Conservation (phyloP, 2,797 vertebrate genomes). For the Falco naumanni region DNA sequence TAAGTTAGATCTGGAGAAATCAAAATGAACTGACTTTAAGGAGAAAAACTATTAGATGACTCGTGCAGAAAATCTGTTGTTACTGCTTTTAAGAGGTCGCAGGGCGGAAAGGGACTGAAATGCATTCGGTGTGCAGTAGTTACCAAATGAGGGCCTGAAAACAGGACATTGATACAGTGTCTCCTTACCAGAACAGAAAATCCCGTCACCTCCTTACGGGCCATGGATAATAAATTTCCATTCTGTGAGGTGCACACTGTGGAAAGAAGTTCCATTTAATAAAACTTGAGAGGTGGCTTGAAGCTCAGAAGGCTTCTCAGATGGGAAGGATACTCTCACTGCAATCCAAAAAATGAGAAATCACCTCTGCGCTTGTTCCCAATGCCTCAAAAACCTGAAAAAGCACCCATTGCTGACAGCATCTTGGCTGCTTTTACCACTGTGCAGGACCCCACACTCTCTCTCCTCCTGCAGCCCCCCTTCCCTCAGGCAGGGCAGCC, state of each 20-base stretch:
- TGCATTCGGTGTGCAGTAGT: background rate
- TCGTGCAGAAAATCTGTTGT: background rate
- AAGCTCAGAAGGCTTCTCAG: background rate
- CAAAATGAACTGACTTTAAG: background rate
- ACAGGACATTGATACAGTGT: no score
- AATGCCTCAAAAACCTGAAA: background rate
- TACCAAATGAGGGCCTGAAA: background rate
- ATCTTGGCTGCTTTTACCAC: background rate
- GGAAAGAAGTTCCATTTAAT: background rate
- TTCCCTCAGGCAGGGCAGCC: no score
- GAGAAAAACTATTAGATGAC: background rate
- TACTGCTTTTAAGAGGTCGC: background rate
- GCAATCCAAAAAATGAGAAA: background rate
- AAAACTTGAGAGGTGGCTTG: background rate
- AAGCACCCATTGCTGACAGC: background rate
- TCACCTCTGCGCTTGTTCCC: background rate
- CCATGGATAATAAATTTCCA: background rate
- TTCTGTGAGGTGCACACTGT: background rate
- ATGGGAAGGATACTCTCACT: background rate
- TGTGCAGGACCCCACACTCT: accelerated
- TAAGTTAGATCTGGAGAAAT: background rate
- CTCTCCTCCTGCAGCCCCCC: background rate
- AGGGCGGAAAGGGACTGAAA: background rate
- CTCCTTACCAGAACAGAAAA: background rate
- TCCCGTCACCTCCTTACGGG: background rate